Conservation (phyloP, 2,113 vertebrate species). For the Oenanthe oenanthe region DNA sequence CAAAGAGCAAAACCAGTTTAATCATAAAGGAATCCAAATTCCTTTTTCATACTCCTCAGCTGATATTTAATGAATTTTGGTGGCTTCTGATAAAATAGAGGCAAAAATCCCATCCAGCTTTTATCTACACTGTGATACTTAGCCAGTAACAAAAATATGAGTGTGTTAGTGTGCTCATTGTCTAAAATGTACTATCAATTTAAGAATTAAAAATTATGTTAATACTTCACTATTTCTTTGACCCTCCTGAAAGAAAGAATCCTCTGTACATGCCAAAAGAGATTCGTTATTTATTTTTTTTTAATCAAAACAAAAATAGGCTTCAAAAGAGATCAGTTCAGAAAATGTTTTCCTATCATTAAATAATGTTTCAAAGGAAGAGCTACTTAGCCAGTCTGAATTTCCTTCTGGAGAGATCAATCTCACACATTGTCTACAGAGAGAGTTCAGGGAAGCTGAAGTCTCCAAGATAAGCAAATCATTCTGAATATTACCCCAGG, state of each 20-base stretch:
- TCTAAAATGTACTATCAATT: not conserved
- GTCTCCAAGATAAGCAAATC: not conserved
- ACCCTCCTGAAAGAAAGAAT: fast-evolving
- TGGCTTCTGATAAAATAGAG: not conserved
- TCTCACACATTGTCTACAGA: not conserved
- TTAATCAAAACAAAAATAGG: not conserved
- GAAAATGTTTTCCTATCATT: not conserved
- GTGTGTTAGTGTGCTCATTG: not conserved
- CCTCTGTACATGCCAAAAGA: not conserved
- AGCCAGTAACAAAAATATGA: not conserved
- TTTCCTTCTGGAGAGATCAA: not conserved
- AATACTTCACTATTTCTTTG: not conserved
- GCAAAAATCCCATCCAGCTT: not conserved
- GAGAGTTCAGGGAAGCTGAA: not conserved
- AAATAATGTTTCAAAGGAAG: not conserved
- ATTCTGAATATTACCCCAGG: not conserved
- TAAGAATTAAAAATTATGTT: not conserved
- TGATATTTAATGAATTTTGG: not conserved
- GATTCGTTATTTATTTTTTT: not conserved
- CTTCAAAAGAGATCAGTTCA: not conserved
- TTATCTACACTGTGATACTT: not conserved
- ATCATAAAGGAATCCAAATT: not conserved
- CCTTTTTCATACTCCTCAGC: not conserved
- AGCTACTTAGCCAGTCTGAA: not conserved
- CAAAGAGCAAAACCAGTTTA: not conserved